Evolutionary conservation across 2,113 vertebrate genomes (phyloP).

Genomic region (Myodes glareolus): DNA sequence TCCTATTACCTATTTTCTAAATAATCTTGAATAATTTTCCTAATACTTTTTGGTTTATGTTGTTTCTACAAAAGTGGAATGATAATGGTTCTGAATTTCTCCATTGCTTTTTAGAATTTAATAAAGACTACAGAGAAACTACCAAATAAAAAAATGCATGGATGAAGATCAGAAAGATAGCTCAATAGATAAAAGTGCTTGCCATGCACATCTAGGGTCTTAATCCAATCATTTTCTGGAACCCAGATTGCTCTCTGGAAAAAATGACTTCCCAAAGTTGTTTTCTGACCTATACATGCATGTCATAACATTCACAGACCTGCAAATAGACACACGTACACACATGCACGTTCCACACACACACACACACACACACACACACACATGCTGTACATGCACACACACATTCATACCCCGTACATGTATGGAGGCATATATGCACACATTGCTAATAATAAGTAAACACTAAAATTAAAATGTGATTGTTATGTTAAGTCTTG

Average conservation of each 20-base stretch:
- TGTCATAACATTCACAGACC: neutral
- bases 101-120: neutral
- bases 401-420: too few species aligned
- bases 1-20: neutral
- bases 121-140: neutral
- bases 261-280: neutral
- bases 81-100: neutral
- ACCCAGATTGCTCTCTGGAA: neutral
- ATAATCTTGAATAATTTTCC: neutral
- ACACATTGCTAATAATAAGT: neutral
- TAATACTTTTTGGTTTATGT: neutral
- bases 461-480: neutral
- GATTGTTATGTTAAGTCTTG: neutral
- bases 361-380: neutral
- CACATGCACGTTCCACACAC: too few species aligned
- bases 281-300: neutral
- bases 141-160: neutral
- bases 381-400: neutral
- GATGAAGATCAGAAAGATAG: neutral
- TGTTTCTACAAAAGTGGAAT: neutral
- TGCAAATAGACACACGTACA: neutral
- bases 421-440: neutral
- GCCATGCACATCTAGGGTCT: too few species aligned
- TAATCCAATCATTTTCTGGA: neutral
- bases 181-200: neutral